Base-by-base conservation (phyloP, 2,113 vertebrate species). In the Saccopteryx leptura region DNA sequence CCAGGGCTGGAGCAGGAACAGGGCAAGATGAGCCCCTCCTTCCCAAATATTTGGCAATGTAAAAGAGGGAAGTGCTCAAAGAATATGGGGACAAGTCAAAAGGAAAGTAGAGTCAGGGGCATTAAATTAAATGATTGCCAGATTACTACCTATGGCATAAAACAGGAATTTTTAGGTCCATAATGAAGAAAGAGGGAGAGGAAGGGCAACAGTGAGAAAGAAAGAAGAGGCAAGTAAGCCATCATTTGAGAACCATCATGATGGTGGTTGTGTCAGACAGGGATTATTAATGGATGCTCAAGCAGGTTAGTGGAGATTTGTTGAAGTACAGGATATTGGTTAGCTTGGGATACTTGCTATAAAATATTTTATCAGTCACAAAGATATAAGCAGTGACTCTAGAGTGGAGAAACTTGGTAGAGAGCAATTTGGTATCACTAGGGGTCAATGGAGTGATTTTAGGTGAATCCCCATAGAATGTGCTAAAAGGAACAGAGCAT, bases 11-110 rank as follows among this genome's bases (percentile, higher is more conserved):
- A 39, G 14, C 50, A 89, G 66, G 61, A 87, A 72, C 76, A 82
- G 7, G 48, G 3, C 86, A 86, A 92, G 68, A 68, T 58, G 18
- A 75, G 5, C 24, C 9, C 21, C 46, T 39, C 21, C 23, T 13
- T 26, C 17, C 31, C 9, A n/a, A 52, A 81, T 71, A 87, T 93
- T 93, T 84, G 65, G 71, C 83, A 95, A 23, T 15, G 83, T 48
- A 71, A 93, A 83, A 61, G 56, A 80, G 24, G 14, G 84, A 96
- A 72, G 31, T 79, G 14, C 21, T 86, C 4, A 65, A 95, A 95
- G 80, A 76, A 31, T 52, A 31, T 5, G 56, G 18, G 11, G 26
- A 83, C 18, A 60, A 91, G 18, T 75, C 14, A 60, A 68, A 93
- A 80, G 66, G n/a, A 84, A 84, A 58, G 26, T 52, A 9, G 74